phyloP scores from a whole-genome alignment of 2,888 invertebrate genomes.

The Galerucella calmariensis region DNA sequence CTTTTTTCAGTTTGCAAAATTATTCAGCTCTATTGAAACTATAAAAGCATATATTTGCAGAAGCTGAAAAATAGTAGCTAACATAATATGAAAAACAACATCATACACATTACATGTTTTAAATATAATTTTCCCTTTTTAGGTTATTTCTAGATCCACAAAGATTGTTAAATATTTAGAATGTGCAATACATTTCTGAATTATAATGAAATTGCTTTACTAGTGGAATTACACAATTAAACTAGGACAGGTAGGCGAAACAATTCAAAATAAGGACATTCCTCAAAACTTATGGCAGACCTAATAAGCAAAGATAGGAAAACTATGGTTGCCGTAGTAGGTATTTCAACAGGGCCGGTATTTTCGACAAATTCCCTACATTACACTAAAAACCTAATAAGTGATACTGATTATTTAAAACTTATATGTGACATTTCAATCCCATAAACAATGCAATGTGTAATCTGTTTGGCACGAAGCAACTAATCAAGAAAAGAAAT shows the following conservation, averaged over 20 bases:
- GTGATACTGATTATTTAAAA: not conserved
- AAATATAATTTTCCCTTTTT: not conserved
- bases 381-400: too few species aligned
- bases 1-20: constrained; percentile 12
- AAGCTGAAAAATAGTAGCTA: constrained; percentile 38
- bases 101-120: constrained; percentile 12
- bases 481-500: constrained; percentile 34
- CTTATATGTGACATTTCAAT: not conserved
- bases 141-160: constrained; percentile 1
- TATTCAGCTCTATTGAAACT: constrained; percentile 20
- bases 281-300: too few species aligned
- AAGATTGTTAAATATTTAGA: not conserved
- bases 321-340: too few species aligned
- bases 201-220: not conserved
- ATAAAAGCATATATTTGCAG: constrained; percentile 34
- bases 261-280: too few species aligned
- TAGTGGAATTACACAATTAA: too few species aligned
- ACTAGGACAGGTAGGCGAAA: too few species aligned
- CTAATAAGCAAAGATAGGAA: too few species aligned
- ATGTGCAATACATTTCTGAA: not conserved
- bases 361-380: too few species aligned
- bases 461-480: constrained; percentile 36
- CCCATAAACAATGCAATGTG: constrained; percentile 20
- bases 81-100: constrained; percentile 22
- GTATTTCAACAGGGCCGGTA: too few species aligned